Conservation (phyloP, 2,797 vertebrate genomes). For the Centroberyx gerrardi region DNA sequence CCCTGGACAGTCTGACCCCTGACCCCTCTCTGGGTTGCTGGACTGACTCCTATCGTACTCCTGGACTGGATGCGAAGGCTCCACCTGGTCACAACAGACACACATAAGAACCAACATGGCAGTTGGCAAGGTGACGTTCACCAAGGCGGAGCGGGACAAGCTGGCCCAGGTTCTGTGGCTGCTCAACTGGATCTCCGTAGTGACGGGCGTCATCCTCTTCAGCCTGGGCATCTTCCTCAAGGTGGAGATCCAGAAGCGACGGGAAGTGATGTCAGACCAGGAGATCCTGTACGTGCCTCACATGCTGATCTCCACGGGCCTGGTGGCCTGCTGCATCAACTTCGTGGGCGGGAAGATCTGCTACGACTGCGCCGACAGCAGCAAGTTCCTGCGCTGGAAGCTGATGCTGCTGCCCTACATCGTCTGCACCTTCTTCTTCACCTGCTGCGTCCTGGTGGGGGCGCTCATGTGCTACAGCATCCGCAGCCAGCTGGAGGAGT, state of each 20-base stretch:
- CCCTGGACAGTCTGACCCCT: too few species aligned
- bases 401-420: conserved; percentile 91
- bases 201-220: conserved; percentile 88
- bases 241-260: conserved; percentile 89
- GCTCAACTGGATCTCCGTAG: conserved; percentile 92
- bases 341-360: conserved; percentile 92
- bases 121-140: conserved; percentile 91
- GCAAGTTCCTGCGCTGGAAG: conserved; percentile 91
- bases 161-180: conserved; percentile 91
- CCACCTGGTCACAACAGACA: neutral
- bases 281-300: conserved; percentile 87
- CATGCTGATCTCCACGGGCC: conserved; percentile 89
- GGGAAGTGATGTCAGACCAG: conserved; percentile 89
- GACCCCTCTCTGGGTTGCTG: too few species aligned
- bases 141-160: conserved; percentile 87
- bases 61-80: neutral
- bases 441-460: conserved; percentile 89
- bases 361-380: conserved; percentile 89
- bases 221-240: conserved; percentile 91
- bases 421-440: conserved; percentile 90
- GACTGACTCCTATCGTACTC: too few species aligned
- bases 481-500: conserved; percentile 87
- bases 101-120: conserved; percentile 81
- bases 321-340: conserved; percentile 90
- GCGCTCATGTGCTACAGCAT: conserved; percentile 90